These are phyloP conservation scores for Diphyllodes magnificus DNA, from an alignment of 2,113 vertebrate genomes.

Conservation along the genomic window DNA sequence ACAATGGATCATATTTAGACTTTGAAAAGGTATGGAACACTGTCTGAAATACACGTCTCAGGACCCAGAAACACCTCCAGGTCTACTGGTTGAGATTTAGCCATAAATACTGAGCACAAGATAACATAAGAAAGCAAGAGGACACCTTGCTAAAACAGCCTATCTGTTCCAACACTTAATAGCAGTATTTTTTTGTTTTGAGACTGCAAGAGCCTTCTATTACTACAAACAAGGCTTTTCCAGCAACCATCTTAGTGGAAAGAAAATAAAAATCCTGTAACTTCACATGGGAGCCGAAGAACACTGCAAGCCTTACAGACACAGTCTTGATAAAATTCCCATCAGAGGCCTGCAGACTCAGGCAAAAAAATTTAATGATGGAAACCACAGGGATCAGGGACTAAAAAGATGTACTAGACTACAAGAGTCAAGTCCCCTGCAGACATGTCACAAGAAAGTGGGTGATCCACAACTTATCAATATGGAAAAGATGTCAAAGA, in stretches of 20 bases:
- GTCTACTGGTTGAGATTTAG: neutral
- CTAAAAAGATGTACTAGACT: neutral
- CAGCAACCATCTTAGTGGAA: neutral
- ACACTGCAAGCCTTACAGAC: neutral
- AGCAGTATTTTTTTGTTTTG: neutral
- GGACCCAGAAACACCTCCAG: neutral
- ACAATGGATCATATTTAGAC: neutral
- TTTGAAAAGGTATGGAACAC: neutral
- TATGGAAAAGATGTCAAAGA: neutral
- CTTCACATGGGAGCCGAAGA: neutral
- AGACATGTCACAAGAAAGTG: neutral
- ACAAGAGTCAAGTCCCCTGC: neutral
- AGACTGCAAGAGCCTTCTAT: neutral
- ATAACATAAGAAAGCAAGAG: neutral
- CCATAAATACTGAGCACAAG: neutral
- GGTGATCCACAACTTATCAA: neutral
- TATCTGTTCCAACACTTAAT: neutral
- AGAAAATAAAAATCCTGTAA: neutral
- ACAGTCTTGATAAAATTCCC: neutral
- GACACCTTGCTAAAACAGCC: neutral
- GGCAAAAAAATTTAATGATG: neutral
- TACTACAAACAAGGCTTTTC: neutral
- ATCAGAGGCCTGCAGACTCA: neutral
- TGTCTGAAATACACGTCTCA: neutral
- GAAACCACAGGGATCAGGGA: neutral